Base-by-base conservation (phyloP, 35 echinoderm and acorn worm genomes). In the Apostichopus californicus region DNA sequence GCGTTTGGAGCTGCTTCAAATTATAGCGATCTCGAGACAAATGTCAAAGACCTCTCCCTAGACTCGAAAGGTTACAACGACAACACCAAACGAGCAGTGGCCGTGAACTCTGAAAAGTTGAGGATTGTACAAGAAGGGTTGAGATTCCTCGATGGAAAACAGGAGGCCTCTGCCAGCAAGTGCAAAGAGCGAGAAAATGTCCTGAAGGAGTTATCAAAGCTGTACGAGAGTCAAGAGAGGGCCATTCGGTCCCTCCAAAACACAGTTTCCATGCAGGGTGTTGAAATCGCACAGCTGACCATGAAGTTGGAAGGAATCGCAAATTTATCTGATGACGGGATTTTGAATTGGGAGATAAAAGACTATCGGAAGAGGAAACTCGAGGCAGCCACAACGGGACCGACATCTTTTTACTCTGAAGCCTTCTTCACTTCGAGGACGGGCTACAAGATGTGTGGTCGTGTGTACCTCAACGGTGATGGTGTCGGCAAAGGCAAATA, bases 371-470 rank as follows among this genome's bases (percentile, higher is more conserved):
- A 73, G 56, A 53, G 77, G 68, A 92, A 86, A 52, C 34, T 46
- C 53, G 81, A 86, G 17, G 91, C 91, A 53, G 54, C 56, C 5
- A 73, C 63, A 6, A 57, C 56, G 0, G 64, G 63, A 1, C 89
- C 89, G 3, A 21, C 87, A 5, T 94, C 93, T 1, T 81, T 94
- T 90, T 94, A 90, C 57, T 94, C 93, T 3, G 77, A 78, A 14
- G 6, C 57, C 9, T 94, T 90, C 54, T 81, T 68, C 56, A 81
- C 93, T 2, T 80, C 72, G 8, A 77, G 52, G n/a, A 64, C 56
- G 11, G 93, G 93, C 8, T 94, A 94, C 78, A 90, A 90, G 23
- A 94, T 94, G 93, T 90, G 93, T 7, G 75, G 57, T 14, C 93
- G 93, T 17, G 26, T 94, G 9, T 94, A 90, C 57, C 78, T 94